Percentiles rank a stretch among this genome's conserved stretches.
phyloP scores from a whole-genome alignment of 1,140 invertebrate genomes.

The Adoxophyes honmai region DNA sequence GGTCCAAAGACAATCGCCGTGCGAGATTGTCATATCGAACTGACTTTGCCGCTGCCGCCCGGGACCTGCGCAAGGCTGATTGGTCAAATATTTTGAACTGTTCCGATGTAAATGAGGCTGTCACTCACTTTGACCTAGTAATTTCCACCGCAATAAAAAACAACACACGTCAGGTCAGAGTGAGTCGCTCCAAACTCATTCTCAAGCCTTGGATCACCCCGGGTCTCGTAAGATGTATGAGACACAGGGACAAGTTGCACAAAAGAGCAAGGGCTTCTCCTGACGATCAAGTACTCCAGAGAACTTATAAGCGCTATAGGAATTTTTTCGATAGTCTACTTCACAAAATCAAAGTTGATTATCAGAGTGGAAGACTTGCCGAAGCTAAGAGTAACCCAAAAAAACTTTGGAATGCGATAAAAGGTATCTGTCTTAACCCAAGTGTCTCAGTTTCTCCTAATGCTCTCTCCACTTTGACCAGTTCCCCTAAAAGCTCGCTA shows the following conservation, averaged over 20 bases:
- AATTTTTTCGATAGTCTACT: no score
- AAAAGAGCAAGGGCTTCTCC: not conserved
- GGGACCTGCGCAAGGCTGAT: not conserved
- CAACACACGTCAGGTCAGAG: not conserved
- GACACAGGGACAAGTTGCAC: no score
- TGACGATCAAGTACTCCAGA: not conserved
- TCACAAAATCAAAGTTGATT: no score
- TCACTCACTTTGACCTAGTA: not conserved
- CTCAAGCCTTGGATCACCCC: constrained; percentile 13
- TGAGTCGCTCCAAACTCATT: not conserved
- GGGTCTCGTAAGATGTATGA: constrained; percentile 7
- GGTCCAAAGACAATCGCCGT: no score
- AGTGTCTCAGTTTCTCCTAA: not conserved
- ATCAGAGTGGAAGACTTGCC: not conserved
- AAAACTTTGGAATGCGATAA: constrained; percentile 9
- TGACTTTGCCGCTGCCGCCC: not conserved
- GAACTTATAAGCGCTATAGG: constrained; percentile 6
- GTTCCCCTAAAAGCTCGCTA: not conserved
- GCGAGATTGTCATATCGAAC: not conserved
- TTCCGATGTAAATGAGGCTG: not conserved
- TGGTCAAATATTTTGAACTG: no score
- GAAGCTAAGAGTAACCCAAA: not conserved
- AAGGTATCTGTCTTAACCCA: not conserved
- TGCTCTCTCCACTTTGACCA: no score
- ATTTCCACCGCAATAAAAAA: not conserved